These are phyloP conservation scores for Pediacus dermestoides DNA, from an alignment of 2,888 invertebrate species.

Conservation along the genomic window DNA sequence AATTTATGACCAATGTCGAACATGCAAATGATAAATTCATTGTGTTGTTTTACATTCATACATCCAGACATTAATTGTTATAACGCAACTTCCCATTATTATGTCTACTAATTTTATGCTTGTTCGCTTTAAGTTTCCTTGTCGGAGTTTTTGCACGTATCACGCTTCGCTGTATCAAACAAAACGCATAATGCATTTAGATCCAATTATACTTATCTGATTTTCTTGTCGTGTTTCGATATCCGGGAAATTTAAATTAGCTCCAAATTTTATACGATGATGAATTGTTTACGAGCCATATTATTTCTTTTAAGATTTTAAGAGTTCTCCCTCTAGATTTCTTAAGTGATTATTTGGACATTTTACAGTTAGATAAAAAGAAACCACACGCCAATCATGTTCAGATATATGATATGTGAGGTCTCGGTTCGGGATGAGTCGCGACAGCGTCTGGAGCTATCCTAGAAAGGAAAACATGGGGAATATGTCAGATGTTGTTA, in stretches of 20 bases:
- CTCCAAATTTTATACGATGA: too few species aligned
- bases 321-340: too few species aligned
- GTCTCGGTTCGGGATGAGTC: slow-evolving; percentile 43
- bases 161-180: neutral
- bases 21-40: slow-evolving; percentile 2
- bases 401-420: slow-evolving; percentile 44
- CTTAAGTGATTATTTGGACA: slow-evolving; percentile 21
- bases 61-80: neutral
- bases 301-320: too few species aligned
- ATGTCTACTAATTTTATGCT: slow-evolving; percentile 2
- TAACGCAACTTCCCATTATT: slow-evolving; percentile 2
- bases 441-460: slow-evolving; percentile 50
- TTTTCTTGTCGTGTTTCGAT: too few species aligned
- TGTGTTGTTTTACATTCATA: neutral
- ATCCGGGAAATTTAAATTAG: too few species aligned
- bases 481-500: slow-evolving; percentile 47
- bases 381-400: slow-evolving; percentile 44
- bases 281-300: too few species aligned
- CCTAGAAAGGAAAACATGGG: slow-evolving; percentile 46
- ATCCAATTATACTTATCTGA: too few species aligned
- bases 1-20: slow-evolving; percentile 2
- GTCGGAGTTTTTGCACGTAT: neutral
- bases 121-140: neutral
- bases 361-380: slow-evolving; percentile 23
- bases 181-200: neutral